Conservation (phyloP, 2,113 vertebrate species). For the Sebastes schlegelii region DNA sequence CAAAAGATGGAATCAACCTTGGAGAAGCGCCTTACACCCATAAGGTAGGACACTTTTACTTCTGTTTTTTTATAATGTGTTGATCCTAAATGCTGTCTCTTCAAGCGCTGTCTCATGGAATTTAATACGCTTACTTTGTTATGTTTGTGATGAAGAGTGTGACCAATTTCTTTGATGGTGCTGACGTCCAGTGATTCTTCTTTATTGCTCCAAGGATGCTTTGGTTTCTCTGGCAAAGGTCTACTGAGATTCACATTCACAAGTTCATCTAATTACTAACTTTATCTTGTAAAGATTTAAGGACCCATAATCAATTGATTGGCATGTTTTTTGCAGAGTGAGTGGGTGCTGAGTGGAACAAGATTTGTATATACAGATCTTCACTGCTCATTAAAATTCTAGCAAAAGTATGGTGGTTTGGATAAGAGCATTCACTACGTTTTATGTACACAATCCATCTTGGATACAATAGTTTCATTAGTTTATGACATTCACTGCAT, state of each 20-base stretch:
- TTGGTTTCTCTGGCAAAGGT: constrained; percentile 12
- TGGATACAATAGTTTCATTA: neutral
- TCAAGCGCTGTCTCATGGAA: constrained; percentile 34
- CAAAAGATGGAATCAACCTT: constrained; percentile 93
- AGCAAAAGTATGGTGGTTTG: neutral
- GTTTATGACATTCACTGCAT: neutral
- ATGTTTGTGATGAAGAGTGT: constrained; percentile 48
- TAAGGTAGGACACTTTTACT: constrained; percentile 84
- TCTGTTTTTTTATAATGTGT: neutral
- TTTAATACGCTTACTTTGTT: constrained; percentile 44
- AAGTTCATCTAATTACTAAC: neutral
- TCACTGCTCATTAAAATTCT: neutral
- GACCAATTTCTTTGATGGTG: constrained; percentile 64
- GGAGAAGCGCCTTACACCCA: constrained; percentile 91
- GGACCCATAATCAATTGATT: neutral
- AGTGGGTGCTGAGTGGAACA: neutral
- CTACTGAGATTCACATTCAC: neutral
- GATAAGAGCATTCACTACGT: neutral
- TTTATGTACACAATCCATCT: neutral
- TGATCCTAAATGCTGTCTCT: constrained; percentile 8
- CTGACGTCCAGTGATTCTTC: constrained; percentile 39
- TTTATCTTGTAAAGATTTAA: neutral
- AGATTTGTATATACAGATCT: neutral
- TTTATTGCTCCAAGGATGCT: neutral
- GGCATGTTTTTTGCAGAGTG: neutral